Base-by-base conservation (phyloP, 2,797 vertebrate genomes). In the Eleutherodactylus coqui region DNA sequence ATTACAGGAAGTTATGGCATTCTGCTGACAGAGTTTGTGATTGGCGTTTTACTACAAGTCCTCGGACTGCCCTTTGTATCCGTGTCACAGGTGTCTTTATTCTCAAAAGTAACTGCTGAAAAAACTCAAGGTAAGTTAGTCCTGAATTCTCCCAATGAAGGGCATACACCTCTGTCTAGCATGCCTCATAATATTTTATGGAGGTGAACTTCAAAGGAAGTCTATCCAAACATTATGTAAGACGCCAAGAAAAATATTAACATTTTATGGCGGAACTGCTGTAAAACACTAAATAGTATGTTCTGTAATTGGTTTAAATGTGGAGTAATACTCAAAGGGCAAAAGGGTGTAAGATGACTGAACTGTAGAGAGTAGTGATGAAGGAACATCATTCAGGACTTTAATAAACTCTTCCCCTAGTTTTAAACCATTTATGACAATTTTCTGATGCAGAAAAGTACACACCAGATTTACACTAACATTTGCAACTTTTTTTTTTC, bases 11-110 rank as follows among this genome's bases (percentile, higher is more conserved):
- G 88, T 9, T 95, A 93, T 84, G 21, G 91, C 0, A 94, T 94
- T 93, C 93, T 93, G 89, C 88, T 97, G 87, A 88, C 92, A 0
- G 95, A 96, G 92, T 95, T 97, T 90, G 91, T 96, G 86, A 91
- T 96, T 5, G 96, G 96, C 1, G 94, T 97, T 55, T 96, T 96
- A 87, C 92, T 97, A 86, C 96, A 97, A 90, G 92, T 96, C 76
- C 84, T 96, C 88, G 96, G 96, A 49, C 89, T 96, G 53, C 96
- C 96, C 0, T 97, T 97, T 85, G 95, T 97, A 0, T 93, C 95
- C 0, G 96, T 96, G 19, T 94, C 96, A 43, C 96, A 96, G 85
- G 93, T 97, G 70, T 96, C 96, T 16, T 95, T 97, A 58, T 97
- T 96, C 85, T 96, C 96, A 62, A 97, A 96, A 92, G 89, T 96